Percentiles rank a stretch among this genome's conserved stretches.
Evolutionary conservation across 2,797 vertebrate genomes (phyloP).

Genomic region (Myotis pilosus): DNA sequence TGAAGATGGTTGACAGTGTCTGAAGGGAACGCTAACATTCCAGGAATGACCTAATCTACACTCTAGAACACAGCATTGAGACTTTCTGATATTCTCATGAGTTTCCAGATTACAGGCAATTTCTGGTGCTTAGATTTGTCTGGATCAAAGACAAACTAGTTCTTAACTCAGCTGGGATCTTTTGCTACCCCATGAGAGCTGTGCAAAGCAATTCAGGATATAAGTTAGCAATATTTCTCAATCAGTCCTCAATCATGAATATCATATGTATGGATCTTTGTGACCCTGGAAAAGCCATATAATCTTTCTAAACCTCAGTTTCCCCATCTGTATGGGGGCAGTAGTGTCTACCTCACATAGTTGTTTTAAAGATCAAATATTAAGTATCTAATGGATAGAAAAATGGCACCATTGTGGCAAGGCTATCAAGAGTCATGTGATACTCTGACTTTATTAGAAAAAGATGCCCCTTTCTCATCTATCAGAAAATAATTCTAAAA

Average conservation of each 20-base stretch:
- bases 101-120: background rate
- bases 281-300: background rate
- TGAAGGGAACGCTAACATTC: background rate
- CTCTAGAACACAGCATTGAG: background rate
- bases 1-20: background rate
- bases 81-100: background rate
- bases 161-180: background rate
- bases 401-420: background rate
- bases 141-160: background rate
- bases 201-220: background rate
- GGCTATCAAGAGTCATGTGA: background rate
- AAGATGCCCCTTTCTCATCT: background rate
- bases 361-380: slow-evolving; percentile 11
- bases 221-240: background rate
- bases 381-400: background rate
- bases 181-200: background rate
- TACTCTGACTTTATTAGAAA: background rate
- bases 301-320: background rate
- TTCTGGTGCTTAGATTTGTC: background rate
- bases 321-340: background rate
- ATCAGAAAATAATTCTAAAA: background rate
- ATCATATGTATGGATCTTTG: background rate
- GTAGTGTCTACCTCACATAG: background rate
- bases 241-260: background rate
- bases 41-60: background rate